Percentiles rank a stretch among this genome's conserved stretches.
phyloP scores from a whole-genome alignment of 2,888 invertebrate species.

The Fissipunctia ypsillon region DNA sequence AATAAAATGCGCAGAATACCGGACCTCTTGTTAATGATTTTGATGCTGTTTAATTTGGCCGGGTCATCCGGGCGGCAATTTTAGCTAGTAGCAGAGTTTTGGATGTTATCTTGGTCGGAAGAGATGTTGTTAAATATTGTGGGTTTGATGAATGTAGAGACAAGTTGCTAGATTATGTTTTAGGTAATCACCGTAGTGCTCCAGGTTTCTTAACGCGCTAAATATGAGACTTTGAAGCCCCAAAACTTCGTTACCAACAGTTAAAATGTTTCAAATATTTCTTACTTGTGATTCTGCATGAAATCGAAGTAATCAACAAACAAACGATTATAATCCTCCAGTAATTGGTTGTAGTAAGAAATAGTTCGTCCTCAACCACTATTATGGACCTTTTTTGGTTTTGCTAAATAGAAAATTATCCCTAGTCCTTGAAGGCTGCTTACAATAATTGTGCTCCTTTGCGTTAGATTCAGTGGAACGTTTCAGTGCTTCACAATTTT shows the following conservation, averaged over 20 bases:
- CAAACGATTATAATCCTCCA: no score
- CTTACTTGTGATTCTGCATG: neutral
- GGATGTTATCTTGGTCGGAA: neutral
- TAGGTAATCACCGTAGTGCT: neutral
- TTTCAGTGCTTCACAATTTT: neutral
- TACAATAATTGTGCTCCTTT: neutral
- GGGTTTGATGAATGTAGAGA: neutral
- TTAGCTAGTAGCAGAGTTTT: conserved; percentile 17
- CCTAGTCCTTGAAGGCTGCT: neutral
- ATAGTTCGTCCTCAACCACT: neutral
- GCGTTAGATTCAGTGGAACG: neutral
- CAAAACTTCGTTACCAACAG: no score
- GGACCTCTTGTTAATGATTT: conserved; percentile 48
- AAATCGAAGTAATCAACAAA: neutral
- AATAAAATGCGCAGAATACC: conserved; percentile 73
- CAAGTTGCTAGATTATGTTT: neutral
- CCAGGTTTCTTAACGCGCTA: neutral
- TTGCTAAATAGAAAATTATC: conserved; percentile 1
- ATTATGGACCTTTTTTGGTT: neutral
- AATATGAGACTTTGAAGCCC: neutral
- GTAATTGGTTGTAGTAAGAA: conserved; percentile 6
- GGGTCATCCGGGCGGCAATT: conserved; percentile 29
- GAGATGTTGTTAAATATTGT: neutral
- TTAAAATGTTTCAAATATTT: neutral
- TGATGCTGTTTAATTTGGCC: conserved; percentile 52